phyloP scores from a whole-genome alignment of 2,113 vertebrate species.

The Psammodynastes pulverulentus region DNA sequence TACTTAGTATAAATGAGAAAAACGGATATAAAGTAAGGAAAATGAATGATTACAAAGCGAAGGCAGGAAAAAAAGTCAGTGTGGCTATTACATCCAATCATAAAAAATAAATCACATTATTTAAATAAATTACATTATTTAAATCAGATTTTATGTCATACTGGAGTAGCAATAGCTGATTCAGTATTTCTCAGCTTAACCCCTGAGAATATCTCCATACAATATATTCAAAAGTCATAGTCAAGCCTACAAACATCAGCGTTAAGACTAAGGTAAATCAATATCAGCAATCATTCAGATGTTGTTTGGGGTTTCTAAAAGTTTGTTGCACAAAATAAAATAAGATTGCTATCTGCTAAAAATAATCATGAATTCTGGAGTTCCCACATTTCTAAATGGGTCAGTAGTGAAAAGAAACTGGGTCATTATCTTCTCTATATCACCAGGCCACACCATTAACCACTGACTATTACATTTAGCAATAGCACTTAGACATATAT shows the following conservation, averaged over 20 bases:
- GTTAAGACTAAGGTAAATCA: not conserved
- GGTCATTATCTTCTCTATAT: not conserved
- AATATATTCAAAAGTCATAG: constrained; percentile 27
- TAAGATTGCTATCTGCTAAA: not conserved
- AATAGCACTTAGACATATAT: no score
- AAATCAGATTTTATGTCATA: constrained; percentile 12
- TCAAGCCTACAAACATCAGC: not conserved
- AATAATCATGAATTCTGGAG: not conserved
- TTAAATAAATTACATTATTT: constrained; percentile 38
- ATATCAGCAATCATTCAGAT: not conserved
- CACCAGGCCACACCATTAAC: not conserved
- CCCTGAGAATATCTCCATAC: constrained; percentile 33
- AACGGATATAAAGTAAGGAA: not conserved
- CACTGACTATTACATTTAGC: not conserved
- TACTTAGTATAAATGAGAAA: not conserved
- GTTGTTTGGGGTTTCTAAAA: not conserved
- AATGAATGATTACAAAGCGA: not conserved
- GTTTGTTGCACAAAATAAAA: not conserved
- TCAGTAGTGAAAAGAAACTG: not conserved
- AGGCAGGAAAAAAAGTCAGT: not conserved
- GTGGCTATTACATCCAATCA: not conserved
- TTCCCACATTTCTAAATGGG: not conserved
- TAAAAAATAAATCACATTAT: constrained; percentile 47
- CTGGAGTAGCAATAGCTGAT: constrained; percentile 15
- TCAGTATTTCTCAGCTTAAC: constrained; percentile 38